phyloP scores from a whole-genome alignment of 2,797 vertebrate genomes.

The Ceryle rudis region DNA sequence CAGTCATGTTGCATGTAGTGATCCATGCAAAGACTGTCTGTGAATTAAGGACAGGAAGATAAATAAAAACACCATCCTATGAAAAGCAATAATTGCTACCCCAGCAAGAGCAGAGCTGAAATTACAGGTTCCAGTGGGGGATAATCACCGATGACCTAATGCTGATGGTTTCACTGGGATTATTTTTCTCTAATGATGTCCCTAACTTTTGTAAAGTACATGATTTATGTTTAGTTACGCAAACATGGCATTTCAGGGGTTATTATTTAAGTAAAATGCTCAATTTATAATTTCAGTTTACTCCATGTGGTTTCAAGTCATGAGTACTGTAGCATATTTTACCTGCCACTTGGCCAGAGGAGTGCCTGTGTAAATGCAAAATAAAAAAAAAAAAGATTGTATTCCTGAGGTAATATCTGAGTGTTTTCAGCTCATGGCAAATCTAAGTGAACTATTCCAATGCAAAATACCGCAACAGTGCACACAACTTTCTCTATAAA shows the following conservation, averaged over 20 bases:
- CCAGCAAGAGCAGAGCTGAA: neutral
- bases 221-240: neutral
- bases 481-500: neutral
- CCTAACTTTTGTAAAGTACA: neutral
- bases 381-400: neutral
- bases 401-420: neutral
- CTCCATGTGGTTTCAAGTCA: neutral
- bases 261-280: neutral
- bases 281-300: neutral
- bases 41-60: neutral
- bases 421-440: neutral
- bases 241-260: neutral
- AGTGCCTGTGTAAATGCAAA: neutral
- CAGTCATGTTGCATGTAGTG: too few species aligned
- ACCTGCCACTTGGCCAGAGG: neutral
- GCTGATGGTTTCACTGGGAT: neutral
- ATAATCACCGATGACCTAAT: rapidly evolving
- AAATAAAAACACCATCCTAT: neutral
- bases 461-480: neutral
- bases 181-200: neutral
- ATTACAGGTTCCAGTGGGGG: neutral
- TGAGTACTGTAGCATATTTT: neutral
- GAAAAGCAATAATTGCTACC: neutral
- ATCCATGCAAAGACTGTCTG: neutral
- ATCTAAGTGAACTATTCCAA: neutral